Conservation (phyloP, 2,797 vertebrate species). For the Antennarius maculatus region DNA sequence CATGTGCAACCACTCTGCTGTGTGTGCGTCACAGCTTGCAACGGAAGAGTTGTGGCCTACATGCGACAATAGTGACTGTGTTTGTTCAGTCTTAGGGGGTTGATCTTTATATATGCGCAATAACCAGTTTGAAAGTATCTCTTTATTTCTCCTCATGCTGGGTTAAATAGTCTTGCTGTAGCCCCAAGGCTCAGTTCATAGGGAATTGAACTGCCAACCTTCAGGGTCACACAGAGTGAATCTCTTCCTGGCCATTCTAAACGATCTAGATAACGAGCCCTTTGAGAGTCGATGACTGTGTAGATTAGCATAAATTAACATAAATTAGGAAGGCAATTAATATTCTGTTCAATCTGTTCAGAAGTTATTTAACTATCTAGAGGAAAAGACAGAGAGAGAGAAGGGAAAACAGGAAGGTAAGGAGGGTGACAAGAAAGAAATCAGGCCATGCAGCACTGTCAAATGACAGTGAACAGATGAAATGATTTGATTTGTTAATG, state of each 20-base stretch:
- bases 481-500: slow-evolving; percentile 7
- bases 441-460: slow-evolving; percentile 28
- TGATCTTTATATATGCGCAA: slow-evolving; percentile 28
- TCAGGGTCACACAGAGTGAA: slow-evolving; percentile 75
- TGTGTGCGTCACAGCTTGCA: slow-evolving; percentile 7
- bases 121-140: slow-evolving; percentile 46
- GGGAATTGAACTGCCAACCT: slow-evolving; percentile 80
- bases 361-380: slow-evolving; percentile 67
- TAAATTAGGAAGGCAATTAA: slow-evolving; percentile 79
- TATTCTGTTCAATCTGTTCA: slow-evolving; percentile 79
- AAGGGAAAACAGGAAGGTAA: slow-evolving; percentile 54
- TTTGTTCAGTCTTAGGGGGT: not conserved
- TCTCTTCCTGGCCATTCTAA: slow-evolving; percentile 71
- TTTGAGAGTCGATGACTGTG: slow-evolving; percentile 76
- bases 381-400: slow-evolving; percentile 52
- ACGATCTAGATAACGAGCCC: slow-evolving; percentile 78
- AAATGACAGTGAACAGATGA: slow-evolving; percentile 33
- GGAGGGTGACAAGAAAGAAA: slow-evolving; percentile 38
- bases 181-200: slow-evolving; percentile 57
- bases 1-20: not conserved
- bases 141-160: slow-evolving; percentile 50
- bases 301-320: slow-evolving; percentile 79
- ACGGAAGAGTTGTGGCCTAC: not conserved
- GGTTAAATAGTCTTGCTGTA: slow-evolving; percentile 62
- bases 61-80: not conserved